Evolutionary conservation across 2,888 invertebrate species (phyloP).

Genomic region (Sphaerolaimus hirsutus): DNA sequence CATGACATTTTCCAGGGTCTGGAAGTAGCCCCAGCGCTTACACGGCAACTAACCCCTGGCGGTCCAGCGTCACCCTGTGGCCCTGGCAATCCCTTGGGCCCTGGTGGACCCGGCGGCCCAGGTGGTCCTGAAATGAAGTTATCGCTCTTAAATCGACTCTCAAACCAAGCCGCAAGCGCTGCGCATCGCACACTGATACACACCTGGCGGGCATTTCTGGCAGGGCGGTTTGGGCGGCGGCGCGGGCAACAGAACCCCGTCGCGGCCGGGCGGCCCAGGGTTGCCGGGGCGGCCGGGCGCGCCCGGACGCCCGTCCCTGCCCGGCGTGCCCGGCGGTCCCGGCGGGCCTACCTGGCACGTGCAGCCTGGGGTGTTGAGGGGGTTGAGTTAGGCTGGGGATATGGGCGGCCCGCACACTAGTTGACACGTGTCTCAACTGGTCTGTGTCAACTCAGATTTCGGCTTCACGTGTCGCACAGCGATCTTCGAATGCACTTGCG

Average conservation of each 20-base stretch:
- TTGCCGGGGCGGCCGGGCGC: constrained; percentile 19
- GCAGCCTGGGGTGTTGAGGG: constrained; percentile 14
- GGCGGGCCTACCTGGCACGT: constrained; percentile 21
- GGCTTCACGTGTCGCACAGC: too few species aligned
- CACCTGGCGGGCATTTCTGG: constrained; percentile 16
- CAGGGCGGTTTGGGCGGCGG: constrained; percentile 25
- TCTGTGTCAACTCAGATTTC: too few species aligned
- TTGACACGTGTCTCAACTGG: too few species aligned
- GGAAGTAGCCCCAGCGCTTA: too few species aligned
- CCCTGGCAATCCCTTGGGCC: constrained; percentile 16
- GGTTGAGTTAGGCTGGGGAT: too few species aligned
- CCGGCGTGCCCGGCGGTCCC: constrained; percentile 15
- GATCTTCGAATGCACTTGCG: too few species aligned
- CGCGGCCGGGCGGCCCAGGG: constrained; percentile 17
- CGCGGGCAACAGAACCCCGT: constrained; percentile 19
- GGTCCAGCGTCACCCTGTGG: constrained; percentile 18
- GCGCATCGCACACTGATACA: background rate
- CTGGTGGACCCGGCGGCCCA: constrained; percentile 17
- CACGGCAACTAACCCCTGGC: too few species aligned
- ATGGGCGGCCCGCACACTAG: too few species aligned
- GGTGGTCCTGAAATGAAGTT: constrained; percentile 3
- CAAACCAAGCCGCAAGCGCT: background rate
- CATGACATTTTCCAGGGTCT: too few species aligned
- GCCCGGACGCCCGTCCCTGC: constrained; percentile 18
- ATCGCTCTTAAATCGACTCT: background rate